Evolutionary conservation across 2,888 invertebrate species (phyloP), one percentile per base, ranked within the genome.

Genomic region (Ctenicera cuprea): DNA sequence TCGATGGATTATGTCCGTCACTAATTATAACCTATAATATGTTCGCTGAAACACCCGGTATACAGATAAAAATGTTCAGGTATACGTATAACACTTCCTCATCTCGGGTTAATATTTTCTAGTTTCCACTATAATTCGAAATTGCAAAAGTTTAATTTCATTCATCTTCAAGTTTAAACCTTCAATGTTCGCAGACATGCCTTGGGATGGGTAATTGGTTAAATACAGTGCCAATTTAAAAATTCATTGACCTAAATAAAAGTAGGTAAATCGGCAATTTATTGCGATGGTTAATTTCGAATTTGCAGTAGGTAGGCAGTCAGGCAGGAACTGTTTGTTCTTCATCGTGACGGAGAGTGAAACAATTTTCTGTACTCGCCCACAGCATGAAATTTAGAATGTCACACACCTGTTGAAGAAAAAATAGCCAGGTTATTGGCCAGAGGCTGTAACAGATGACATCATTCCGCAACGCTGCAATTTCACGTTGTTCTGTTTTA

Each of bases 351-450:
- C 22, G 7, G 30, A 48, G 48, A 63, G 30, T 26, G 18, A 63
- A 63, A 30, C 8, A 20, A n/a, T 48, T 30, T 63, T 63, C 61
- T 33, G 48, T 26, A 26, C 16, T 43, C 43, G 52, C 50, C 65
- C 52, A 50, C 65, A 4, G 52, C 14, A 1, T 37, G 63, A 30
- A 22, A 65, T 65, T 37, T 43, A 43, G 65, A 67, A 57, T 67
- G 43, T 59, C 67, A 37, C 67, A 67, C 68, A 68, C 68, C 68
- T 68, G 68, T 38, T 68, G 11, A 61, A 22, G 16, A 54, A 57
- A 50, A 59, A 67, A 59, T 67, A 11, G 45, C 20, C 57, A 71
- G 54, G 57, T 71, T 64, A 37, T 71, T 65, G 57, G 64, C 48
- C 63, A 43, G 30, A 26, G 63, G 63, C 63, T 54, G 50, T 54